Conservation (phyloP, 2,797 vertebrate genomes). For the Eulemur coronatus region DNA sequence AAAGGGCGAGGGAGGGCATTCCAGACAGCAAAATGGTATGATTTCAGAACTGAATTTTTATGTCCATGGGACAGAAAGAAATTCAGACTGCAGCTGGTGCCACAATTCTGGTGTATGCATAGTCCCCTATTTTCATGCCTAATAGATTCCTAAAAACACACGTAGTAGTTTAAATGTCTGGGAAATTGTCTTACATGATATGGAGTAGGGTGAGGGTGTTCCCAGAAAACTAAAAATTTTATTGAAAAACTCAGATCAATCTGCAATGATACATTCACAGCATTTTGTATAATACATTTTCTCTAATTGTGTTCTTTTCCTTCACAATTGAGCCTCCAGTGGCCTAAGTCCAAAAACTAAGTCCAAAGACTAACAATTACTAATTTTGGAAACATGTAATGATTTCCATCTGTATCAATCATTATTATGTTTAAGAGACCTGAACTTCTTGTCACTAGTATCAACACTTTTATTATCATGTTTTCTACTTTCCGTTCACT, state of each 20-base stretch:
- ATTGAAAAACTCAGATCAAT: not conserved
- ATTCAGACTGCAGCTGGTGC: not conserved
- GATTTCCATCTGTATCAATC: not conserved
- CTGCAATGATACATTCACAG: not conserved
- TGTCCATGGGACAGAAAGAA: not conserved
- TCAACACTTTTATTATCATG: not conserved
- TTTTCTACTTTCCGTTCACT: not conserved
- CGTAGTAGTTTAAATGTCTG: not conserved
- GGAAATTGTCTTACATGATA: not conserved
- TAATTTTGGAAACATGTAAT: not conserved
- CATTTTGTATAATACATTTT: not conserved
- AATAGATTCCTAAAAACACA: not conserved
- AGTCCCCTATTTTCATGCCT: not conserved
- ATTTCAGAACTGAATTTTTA: not conserved
- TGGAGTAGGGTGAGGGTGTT: not conserved
- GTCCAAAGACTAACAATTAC: not conserved
- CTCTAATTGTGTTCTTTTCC: not conserved
- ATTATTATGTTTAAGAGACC: not conserved
- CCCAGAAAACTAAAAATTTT: not conserved
- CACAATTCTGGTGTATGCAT: not conserved
- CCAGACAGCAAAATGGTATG: not conserved
- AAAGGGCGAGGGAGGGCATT: not conserved
- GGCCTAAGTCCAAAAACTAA: not conserved
- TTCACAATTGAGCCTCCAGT: not conserved
- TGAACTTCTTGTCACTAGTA: not conserved